Conservation (phyloP, 2,888 invertebrate genomes). For the Zootermopsis nevadensis region DNA sequence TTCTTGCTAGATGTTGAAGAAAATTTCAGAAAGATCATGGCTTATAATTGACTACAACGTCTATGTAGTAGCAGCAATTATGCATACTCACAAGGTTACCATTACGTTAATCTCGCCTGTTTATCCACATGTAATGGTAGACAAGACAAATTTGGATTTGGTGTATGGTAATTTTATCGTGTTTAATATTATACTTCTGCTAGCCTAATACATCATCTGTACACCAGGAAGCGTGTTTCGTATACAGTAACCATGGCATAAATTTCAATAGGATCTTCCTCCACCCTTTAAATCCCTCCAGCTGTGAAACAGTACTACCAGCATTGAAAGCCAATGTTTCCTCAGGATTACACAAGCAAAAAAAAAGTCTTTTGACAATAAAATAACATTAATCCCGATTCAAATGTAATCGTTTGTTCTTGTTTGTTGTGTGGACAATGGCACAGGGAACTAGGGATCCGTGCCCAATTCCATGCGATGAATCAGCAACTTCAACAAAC, state of each 20-base stretch:
- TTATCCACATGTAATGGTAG: no score
- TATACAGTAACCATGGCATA: not conserved
- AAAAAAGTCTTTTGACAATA: slow-evolving; percentile 15
- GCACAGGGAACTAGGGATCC: not conserved
- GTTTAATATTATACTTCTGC: no score
- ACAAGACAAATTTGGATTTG: no score
- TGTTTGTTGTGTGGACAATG: slow-evolving; percentile 31
- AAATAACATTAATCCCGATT: slow-evolving; percentile 19
- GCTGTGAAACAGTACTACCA: not conserved
- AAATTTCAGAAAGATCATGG: no score
- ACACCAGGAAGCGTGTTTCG: not conserved
- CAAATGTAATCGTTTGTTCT: slow-evolving; percentile 23
- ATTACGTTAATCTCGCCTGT: no score
- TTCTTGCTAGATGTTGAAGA: no score
- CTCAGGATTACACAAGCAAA: slow-evolving; percentile 6
- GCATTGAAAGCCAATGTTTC: not conserved
- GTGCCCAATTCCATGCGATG: slow-evolving; percentile 46
- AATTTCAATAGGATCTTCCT: not conserved
- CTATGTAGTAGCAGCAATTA: no score
- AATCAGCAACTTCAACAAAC: slow-evolving; percentile 38
- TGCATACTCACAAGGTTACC: no score
- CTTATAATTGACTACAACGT: no score
- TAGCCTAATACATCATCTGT: not conserved
- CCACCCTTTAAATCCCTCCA: not conserved
- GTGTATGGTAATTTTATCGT: no score